A percentile compares a stretch with the other conserved stretches of the same genome.
Conservation (phyloP, 2,113 vertebrate genomes). For the Hoplias malabaricus region DNA sequence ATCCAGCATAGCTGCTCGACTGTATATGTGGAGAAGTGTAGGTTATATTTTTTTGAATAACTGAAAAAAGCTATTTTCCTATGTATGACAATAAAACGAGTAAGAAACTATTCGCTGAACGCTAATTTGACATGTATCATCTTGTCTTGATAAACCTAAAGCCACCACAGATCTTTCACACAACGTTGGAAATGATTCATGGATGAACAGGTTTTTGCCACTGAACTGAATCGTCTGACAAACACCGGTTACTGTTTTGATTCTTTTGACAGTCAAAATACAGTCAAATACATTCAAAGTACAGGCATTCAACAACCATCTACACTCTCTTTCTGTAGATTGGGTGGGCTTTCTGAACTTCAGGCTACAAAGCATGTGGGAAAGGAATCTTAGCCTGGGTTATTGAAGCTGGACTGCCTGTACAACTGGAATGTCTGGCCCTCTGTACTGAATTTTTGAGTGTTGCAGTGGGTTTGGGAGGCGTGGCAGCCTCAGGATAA, state of each 20-base stretch:
- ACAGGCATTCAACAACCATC: too few species aligned
- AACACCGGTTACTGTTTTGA: background rate
- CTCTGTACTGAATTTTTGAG: conserved; percentile 35
- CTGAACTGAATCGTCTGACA: background rate
- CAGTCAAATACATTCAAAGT: background rate
- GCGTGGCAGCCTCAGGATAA: background rate
- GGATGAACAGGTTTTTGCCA: background rate
- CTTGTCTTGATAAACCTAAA: background rate
- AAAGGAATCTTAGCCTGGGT: conserved; percentile 13
- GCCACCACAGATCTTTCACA: background rate
- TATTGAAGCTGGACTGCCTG: conserved; percentile 12
- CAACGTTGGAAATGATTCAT: background rate
- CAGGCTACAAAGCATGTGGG: conserved; percentile 15
- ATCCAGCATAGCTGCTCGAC: conserved; percentile 45
- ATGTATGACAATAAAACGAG: conserved; percentile 71
- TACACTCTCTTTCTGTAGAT: too few species aligned
- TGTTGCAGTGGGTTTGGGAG: conserved; percentile 23
- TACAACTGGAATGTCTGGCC: conserved; percentile 47
- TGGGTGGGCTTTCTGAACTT: background rate
- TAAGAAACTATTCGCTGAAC: background rate
- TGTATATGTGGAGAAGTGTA: conserved; percentile 56
- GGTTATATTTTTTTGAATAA: conserved; percentile 60
- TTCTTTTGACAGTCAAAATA: background rate
- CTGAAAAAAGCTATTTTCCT: conserved; percentile 76
- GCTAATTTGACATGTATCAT: conserved; percentile 8